Base-by-base conservation (phyloP, 1,140 invertebrate species). In the Teleopsis dalmanni region DNA sequence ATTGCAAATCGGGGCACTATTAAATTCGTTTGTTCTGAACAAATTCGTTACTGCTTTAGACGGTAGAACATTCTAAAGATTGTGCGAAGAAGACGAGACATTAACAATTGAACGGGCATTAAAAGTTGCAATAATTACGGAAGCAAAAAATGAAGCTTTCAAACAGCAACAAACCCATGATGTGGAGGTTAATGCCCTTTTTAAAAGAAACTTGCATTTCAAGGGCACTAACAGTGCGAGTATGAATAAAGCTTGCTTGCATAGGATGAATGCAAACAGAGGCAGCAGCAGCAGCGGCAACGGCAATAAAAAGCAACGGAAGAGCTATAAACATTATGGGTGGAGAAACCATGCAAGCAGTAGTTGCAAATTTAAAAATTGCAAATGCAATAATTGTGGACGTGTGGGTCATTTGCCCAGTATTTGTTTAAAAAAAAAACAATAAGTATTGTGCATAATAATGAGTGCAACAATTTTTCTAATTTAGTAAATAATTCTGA, bases 21-120 rank as follows among this genome's bases (percentile, higher is more conserved):
- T n/a, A n/a, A n/a, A n/a, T n/a, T n/a, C n/a, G n/a, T n/a, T n/a
- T n/a, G n/a, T n/a, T n/a, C n/a, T n/a, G n/a, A 13, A 45, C 23
- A 26, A 34, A 11, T 45, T 45, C 23, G 21, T 45, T 25, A 45
- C 23, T 8, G 31, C 27, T 10, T n/a, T 34, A 11, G 14, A 14
- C 31, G 7, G 7, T 33, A 33, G 19, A 31, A 45, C 34, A n/a
- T 45, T 45, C 23, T 26, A 45, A 25, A 16, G 25, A 22, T n/a
- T 45, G 13, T 45, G 43, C 21, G 43, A 45, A 45, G 43, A 45
- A 26, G 43, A 45, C 23, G 43, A 33, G 23, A 27, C 16, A n/a
- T 16, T 45, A 25, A 33, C 43, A 19, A 8, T 45, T 14, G 14
- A 31, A 31, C 8, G 21, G 7, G 43, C 43, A n/a, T 34, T 45